phyloP scores from a whole-genome alignment of 1,140 invertebrate genomes.

The Dreissena polymorpha region DNA sequence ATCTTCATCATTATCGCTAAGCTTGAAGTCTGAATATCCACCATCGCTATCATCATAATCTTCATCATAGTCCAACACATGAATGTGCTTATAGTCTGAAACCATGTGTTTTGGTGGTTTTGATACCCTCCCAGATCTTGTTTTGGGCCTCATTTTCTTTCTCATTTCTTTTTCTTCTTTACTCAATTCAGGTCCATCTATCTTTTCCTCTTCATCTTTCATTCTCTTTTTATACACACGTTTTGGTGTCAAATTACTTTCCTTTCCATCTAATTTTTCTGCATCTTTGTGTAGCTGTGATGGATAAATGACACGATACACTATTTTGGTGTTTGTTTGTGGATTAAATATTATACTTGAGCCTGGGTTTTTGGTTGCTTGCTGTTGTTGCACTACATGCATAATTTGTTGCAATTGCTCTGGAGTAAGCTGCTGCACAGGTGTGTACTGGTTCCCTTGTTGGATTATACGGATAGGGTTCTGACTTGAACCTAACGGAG shows the following conservation, averaged over 20 bases:
- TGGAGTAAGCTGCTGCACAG: conserved; percentile 83
- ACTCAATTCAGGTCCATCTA: conserved; percentile 75
- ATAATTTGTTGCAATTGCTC: conserved; percentile 84
- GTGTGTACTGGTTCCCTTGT: conserved; percentile 83
- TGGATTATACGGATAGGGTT: conserved; percentile 86
- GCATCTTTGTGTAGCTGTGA: conserved; percentile 76
- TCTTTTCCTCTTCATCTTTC: conserved; percentile 77
- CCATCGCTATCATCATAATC: conserved; percentile 85
- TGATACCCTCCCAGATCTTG: conserved; percentile 84
- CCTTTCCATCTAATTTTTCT: not conserved
- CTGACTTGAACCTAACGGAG: conserved; percentile 82
- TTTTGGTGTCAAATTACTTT: conserved; percentile 18
- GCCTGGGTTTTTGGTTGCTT: conserved; percentile 76
- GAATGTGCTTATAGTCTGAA: conserved; percentile 85
- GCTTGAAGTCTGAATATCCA: conserved; percentile 85
- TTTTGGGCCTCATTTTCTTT: conserved; percentile 83
- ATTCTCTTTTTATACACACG: conserved; percentile 69
- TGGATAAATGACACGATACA: conserved; percentile 82
- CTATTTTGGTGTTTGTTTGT: conserved; percentile 83
- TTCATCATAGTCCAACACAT: conserved; percentile 83
- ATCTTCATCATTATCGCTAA: conserved; percentile 80
- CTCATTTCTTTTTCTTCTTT: conserved; percentile 82
- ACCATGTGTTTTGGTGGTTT: conserved; percentile 86
- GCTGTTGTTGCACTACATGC: conserved; percentile 83
- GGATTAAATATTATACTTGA: conserved; percentile 82